Percentiles rank a stretch among this genome's conserved stretches.
phyloP scores from a whole-genome alignment of 1,140 invertebrate genomes.

The fruit fly (Drosophila melanogaster) region DNA sequence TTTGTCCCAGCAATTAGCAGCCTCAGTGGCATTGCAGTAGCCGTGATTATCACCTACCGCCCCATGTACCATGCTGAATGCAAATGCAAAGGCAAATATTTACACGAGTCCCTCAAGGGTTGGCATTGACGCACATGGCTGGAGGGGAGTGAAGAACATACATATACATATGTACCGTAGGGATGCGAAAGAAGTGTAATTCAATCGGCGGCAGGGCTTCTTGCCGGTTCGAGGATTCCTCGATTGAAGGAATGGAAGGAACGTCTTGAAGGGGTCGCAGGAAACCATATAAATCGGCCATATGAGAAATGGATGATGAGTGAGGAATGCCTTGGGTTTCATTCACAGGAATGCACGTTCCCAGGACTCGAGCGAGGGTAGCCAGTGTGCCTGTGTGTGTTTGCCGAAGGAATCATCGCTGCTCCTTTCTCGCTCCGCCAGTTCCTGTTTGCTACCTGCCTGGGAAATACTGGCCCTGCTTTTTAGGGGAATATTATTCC shows the following conservation, averaged over 20 bases:
- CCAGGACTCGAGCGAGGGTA: constrained; percentile 54
- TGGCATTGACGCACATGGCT: constrained; percentile 51
- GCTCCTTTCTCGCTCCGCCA: constrained; percentile 12
- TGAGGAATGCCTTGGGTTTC: constrained; percentile 76
- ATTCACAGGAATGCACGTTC: constrained; percentile 72
- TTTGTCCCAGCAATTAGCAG: constrained; percentile 34
- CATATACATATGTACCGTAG: not conserved
- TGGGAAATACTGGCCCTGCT: constrained; percentile 71
- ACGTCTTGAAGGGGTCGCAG: constrained; percentile 67
- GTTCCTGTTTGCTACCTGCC: constrained; percentile 65
- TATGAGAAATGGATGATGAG: constrained; percentile 78
- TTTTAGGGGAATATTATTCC: constrained; percentile 55
- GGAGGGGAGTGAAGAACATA: not conserved
- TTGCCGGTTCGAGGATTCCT: constrained; percentile 13
- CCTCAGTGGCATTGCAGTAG: constrained; percentile 31
- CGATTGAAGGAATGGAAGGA: constrained; percentile 18
- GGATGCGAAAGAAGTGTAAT: constrained; percentile 59
- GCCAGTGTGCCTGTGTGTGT: constrained; percentile 49
- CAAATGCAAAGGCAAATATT: constrained; percentile 55
- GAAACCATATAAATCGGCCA: constrained; percentile 79
- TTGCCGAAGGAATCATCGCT: constrained; percentile 57
- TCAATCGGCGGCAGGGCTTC: constrained; percentile 73
- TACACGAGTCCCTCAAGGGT: constrained; percentile 34
- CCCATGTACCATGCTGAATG: constrained; percentile 10
- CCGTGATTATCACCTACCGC: constrained; percentile 34